Percentiles rank a stretch among this genome's conserved stretches.
These are phyloP conservation scores for Lissonota sp. DNA, from an alignment of 2,888 invertebrate species.

Conservation along the genomic window DNA sequence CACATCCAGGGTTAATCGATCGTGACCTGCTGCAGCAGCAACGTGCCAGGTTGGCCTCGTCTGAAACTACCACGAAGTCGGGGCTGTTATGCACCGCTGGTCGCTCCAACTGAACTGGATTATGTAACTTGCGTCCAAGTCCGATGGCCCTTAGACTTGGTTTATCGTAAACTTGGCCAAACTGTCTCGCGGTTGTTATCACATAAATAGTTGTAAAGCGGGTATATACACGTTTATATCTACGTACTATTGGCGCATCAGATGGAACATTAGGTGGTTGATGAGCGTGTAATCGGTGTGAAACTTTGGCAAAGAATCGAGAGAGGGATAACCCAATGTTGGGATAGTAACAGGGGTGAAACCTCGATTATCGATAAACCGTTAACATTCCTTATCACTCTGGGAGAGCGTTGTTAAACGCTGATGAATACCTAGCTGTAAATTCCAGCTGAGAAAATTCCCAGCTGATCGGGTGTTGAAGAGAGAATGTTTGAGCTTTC, in stretches of 20 bases:
- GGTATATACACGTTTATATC: background rate
- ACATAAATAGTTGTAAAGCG: background rate
- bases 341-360: too few relatives aligned
- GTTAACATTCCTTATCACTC: too few relatives aligned
- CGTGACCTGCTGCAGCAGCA: constrained; percentile 63
- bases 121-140: constrained; percentile 44
- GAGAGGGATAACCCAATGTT: too few relatives aligned
- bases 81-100: constrained; percentile 17
- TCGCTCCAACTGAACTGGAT: constrained; percentile 56
- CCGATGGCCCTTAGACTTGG: constrained; percentile 37
- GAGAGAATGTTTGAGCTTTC: background rate
- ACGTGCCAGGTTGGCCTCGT: constrained; percentile 59
- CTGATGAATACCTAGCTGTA: too few relatives aligned
- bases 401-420: too few relatives aligned
- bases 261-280: constrained; percentile 40
- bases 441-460: too few relatives aligned
- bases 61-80: constrained; percentile 30
- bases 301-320: too few relatives aligned
- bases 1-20: constrained; percentile 66
- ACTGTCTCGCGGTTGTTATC: constrained; percentile 16
- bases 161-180: constrained; percentile 48
- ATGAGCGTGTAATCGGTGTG: constrained; percentile 38
- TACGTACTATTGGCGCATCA: constrained; percentile 24
- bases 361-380: too few relatives aligned
- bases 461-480: too few relatives aligned